These are phyloP conservation scores for Drosophila recens DNA, from an alignment of 2,888 invertebrate genomes.

Conservation along the genomic window DNA sequence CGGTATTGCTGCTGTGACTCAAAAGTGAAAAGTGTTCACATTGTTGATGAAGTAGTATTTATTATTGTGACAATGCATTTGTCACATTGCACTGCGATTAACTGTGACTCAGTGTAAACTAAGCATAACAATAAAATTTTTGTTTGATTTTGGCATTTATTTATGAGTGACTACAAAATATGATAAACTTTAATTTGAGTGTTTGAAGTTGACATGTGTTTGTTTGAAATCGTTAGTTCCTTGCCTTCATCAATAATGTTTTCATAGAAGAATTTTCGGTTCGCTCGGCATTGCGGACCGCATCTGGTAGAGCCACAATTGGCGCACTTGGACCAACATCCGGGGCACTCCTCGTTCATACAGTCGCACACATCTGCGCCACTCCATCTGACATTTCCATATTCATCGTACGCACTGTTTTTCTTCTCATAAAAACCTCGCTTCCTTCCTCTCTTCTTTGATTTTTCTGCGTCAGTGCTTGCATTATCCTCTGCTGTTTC, in stretches of 20 bases:
- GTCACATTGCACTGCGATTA: no score
- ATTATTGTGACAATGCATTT: no score
- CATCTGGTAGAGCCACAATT: slow-evolving; percentile 92
- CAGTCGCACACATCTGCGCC: slow-evolving; percentile 94
- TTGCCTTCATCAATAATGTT: slow-evolving; percentile 92
- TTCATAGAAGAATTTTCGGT: slow-evolving; percentile 92
- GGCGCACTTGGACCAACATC: slow-evolving; percentile 93
- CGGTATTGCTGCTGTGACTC: no score
- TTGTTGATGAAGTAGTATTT: no score
- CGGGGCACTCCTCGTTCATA: slow-evolving; percentile 90
- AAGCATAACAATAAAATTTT: background rate
- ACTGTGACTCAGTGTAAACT: no score
- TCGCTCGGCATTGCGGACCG: slow-evolving; percentile 92
- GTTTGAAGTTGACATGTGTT: slow-evolving; percentile 37
- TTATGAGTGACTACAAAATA: background rate
- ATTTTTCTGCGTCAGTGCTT: slow-evolving; percentile 88
- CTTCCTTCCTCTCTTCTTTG: slow-evolving; percentile 88
- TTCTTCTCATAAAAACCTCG: slow-evolving; percentile 55
- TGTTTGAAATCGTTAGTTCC: slow-evolving; percentile 85
- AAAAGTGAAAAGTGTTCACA: no score
- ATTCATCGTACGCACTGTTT: slow-evolving; percentile 88
- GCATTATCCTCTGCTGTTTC: slow-evolving; percentile 64
- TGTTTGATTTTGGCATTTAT: background rate
- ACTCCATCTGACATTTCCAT: slow-evolving; percentile 88
- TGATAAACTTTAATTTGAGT: background rate